A percentile compares a stretch with the other conserved stretches of the same genome.
These are phyloP conservation scores for Brachycybe producta DNA, from an alignment of 2,888 invertebrate genomes.

Conservation along the genomic window DNA sequence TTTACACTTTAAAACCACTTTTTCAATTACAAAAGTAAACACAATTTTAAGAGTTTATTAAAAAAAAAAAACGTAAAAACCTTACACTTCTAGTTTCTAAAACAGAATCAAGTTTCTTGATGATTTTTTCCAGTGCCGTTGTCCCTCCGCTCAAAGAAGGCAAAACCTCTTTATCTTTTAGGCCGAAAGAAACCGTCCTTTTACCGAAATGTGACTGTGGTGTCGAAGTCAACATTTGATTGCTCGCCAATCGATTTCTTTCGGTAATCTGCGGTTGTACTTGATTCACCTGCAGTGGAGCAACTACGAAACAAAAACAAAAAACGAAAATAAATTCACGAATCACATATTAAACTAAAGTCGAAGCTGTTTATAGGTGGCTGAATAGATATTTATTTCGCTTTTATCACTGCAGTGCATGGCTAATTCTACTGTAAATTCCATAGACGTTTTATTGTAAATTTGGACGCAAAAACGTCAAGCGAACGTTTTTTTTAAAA, in stretches of 20 bases:
- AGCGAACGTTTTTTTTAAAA: too few relatives aligned
- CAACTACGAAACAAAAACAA: neutral
- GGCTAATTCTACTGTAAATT: too few relatives aligned
- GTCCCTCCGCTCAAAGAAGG: neutral
- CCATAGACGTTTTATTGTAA: too few relatives aligned
- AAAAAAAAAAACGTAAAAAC: too few relatives aligned
- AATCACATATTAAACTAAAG: neutral
- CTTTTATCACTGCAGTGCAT: too few relatives aligned
- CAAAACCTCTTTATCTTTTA: neutral
- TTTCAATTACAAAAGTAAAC: too few relatives aligned
- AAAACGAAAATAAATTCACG: neutral
- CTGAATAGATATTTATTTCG: too few relatives aligned
- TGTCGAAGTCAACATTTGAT: neutral
- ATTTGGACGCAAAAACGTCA: too few relatives aligned
- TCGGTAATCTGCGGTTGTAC: neutral
- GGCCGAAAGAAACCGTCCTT: neutral
- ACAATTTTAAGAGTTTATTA: too few relatives aligned
- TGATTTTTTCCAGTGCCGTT: constrained; percentile 8
- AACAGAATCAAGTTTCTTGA: constrained; percentile 11
- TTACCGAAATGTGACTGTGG: neutral
- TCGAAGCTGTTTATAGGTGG: too few relatives aligned
- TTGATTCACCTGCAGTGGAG: constrained; percentile 1
- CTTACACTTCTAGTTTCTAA: neutral
- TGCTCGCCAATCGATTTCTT: neutral
- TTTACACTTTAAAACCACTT: too few relatives aligned